phyloP scores from a whole-genome alignment of 30 jellyfish, hydroid and myxozoan genomes.

The Turritopsis dohrnii region DNA sequence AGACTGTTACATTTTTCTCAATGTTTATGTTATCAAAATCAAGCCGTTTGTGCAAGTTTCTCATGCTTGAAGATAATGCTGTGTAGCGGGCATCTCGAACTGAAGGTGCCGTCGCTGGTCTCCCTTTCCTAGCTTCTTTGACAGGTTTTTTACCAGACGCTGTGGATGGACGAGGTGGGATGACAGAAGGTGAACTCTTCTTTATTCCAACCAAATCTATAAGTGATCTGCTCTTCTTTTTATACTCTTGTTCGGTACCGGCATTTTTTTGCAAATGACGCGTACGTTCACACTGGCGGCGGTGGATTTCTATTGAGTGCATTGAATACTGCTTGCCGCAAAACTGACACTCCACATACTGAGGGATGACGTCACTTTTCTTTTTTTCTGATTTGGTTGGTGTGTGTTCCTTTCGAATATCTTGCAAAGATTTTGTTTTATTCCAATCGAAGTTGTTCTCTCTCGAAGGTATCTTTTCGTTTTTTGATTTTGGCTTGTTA shows the following conservation, averaged over 20 bases:
- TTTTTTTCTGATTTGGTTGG: neutral
- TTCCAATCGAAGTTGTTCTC: neutral
- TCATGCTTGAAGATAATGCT: neutral
- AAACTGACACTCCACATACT: constrained; percentile 18
- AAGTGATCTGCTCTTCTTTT: constrained; percentile 27
- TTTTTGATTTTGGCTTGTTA: neutral
- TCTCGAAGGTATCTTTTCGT: neutral
- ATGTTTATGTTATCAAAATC: neutral
- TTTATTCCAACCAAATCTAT: constrained; percentile 15
- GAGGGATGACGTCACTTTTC: constrained; percentile 8
- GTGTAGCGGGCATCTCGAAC: neutral
- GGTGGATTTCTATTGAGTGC: constrained; percentile 40
- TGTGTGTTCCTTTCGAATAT: neutral
- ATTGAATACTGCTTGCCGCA: constrained; percentile 35
- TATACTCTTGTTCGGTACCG: constrained; percentile 20
- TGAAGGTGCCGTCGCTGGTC: constrained; percentile 27
- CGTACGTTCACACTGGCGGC: constrained; percentile 20
- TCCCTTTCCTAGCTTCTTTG: neutral
- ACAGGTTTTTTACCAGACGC: constrained; percentile 6
- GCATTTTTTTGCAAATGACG: constrained; percentile 15
- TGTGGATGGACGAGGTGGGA: constrained; percentile 4
- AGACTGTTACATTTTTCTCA: neutral
- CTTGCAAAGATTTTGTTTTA: constrained; percentile 18
- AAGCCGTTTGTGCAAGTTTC: neutral
- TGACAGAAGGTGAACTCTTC: neutral